These are phyloP conservation scores for Papilio glaucus DNA, from an alignment of 1,140 invertebrate genomes.

Conservation along the genomic window DNA sequence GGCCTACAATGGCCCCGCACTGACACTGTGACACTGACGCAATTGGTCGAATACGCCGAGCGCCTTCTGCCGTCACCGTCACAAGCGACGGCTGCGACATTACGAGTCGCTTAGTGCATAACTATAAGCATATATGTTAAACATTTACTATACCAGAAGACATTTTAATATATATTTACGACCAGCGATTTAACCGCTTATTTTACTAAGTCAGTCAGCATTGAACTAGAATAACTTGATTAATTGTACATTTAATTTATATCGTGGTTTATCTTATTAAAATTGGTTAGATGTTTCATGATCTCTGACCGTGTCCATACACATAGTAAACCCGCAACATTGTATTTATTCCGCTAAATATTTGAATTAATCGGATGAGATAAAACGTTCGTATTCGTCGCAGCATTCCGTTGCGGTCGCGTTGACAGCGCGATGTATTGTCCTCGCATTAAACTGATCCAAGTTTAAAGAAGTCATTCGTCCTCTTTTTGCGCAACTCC, in stretches of 20 bases:
- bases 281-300: conserved; percentile 12
- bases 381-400: conserved; percentile 77
- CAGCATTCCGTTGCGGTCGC: conserved; percentile 80
- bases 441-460: conserved; percentile 74
- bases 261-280: background rate
- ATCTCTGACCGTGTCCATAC: conserved; percentile 21
- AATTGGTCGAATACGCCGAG: conserved; percentile 74
- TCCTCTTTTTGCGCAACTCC: conserved; percentile 58
- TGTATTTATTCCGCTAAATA: conserved; percentile 82
- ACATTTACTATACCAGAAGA: too few species aligned
- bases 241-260: too few species aligned
- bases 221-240: too few species aligned
- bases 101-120: conserved; percentile 46
- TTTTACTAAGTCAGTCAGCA: too few species aligned
- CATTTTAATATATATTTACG: too few species aligned
- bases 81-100: conserved; percentile 53
- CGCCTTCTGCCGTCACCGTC: conserved; percentile 45
- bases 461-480: conserved; percentile 71
- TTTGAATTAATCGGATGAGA: conserved; percentile 83
- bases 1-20: conserved; percentile 72
- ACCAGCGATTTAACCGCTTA: too few species aligned
- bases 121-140: too few species aligned
- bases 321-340: conserved; percentile 47
- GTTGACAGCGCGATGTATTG: conserved; percentile 82
- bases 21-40: conserved; percentile 78